A percentile compares a stretch with the other conserved stretches of the same genome.
Conservation (phyloP, 2,888 invertebrate species). For the Phalangium opilio region DNA sequence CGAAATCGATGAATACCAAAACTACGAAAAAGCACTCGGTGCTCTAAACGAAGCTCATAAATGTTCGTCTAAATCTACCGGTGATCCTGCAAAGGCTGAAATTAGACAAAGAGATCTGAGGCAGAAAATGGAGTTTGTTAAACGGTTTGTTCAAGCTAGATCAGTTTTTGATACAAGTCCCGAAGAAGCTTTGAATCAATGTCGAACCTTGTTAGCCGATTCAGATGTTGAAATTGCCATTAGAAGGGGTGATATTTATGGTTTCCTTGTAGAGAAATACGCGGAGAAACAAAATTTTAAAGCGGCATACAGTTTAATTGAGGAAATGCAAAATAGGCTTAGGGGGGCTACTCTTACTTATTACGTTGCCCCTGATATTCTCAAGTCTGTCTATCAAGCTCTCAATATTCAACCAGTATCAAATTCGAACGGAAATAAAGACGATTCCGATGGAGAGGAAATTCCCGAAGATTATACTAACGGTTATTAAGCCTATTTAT, state of each 20-base stretch:
- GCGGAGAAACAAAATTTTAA: slow-evolving; percentile 37
- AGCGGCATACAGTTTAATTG: slow-evolving; percentile 36
- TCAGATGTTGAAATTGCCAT: slow-evolving; percentile 37
- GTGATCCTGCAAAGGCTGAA: slow-evolving; percentile 10
- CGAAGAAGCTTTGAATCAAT: slow-evolving; percentile 41
- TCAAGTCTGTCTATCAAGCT: slow-evolving; percentile 31
- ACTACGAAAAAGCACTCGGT: slow-evolving; percentile 85
- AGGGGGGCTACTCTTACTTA: slow-evolving; percentile 33
- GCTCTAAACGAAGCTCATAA: slow-evolving; percentile 77
- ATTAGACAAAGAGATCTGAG: slow-evolving; percentile 14
- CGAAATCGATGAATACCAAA: slow-evolving; percentile 77
- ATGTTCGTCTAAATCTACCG: slow-evolving; percentile 42
- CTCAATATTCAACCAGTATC: slow-evolving; percentile 26
- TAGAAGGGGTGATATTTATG: slow-evolving; percentile 42
- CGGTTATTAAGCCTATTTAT: too few relatives aligned
- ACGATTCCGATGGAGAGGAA: too few relatives aligned
- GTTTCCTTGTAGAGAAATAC: slow-evolving; percentile 41
- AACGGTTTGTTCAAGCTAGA: slow-evolving; percentile 15
- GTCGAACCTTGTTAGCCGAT: slow-evolving; percentile 40
- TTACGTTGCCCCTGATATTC: slow-evolving; percentile 32
- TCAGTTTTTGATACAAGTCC: slow-evolving; percentile 40
- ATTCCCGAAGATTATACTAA: too few relatives aligned
- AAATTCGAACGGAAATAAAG: too few relatives aligned
- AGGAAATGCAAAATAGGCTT: slow-evolving; percentile 34
- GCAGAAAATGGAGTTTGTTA: slow-evolving; percentile 16